A percentile compares a stretch with the other conserved stretches of the same genome.
These are phyloP conservation scores for Dexiosoma caninum DNA, from an alignment of 2,888 invertebrate genomes.

Conservation along the genomic window DNA sequence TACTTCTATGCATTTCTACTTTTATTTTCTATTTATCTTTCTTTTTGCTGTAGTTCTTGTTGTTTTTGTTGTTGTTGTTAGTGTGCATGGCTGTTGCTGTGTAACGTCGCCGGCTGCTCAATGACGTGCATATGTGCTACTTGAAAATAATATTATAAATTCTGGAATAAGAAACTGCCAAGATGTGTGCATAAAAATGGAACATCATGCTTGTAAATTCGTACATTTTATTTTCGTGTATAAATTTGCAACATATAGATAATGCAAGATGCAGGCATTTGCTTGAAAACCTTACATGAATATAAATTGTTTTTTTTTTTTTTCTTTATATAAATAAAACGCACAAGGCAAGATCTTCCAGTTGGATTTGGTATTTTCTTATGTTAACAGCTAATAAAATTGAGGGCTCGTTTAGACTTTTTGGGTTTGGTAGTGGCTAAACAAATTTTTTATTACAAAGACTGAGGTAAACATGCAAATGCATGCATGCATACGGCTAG, in stretches of 20 bases:
- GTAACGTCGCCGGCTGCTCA: conserved; percentile 9
- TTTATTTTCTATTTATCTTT: conserved; percentile 6
- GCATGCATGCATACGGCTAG: too few relatives aligned
- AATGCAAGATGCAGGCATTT: conserved; percentile 46
- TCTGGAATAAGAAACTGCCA: not conserved
- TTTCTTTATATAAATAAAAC: not conserved
- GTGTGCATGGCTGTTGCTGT: not conserved
- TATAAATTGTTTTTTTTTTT: too few relatives aligned
- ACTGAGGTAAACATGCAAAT: too few relatives aligned
- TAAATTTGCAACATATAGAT: conserved; percentile 33
- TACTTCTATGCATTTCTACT: conserved; percentile 16
- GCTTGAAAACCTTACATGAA: not conserved
- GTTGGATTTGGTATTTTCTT: too few relatives aligned
- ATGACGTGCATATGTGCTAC: conserved; percentile 38
- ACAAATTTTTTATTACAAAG: too few relatives aligned
- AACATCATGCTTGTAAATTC: not conserved
- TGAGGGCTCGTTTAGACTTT: too few relatives aligned
- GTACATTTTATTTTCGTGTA: conserved; percentile 11
- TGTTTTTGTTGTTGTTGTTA: not conserved
- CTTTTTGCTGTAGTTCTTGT: not conserved
- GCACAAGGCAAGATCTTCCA: too few relatives aligned
- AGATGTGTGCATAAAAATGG: not conserved
- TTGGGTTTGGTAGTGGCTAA: too few relatives aligned
- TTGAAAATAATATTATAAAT: conserved; percentile 17
- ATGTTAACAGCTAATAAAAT: not conserved